Conservation (phyloP, 1,140 invertebrate genomes). For the Phenacoccus solenopsis region DNA sequence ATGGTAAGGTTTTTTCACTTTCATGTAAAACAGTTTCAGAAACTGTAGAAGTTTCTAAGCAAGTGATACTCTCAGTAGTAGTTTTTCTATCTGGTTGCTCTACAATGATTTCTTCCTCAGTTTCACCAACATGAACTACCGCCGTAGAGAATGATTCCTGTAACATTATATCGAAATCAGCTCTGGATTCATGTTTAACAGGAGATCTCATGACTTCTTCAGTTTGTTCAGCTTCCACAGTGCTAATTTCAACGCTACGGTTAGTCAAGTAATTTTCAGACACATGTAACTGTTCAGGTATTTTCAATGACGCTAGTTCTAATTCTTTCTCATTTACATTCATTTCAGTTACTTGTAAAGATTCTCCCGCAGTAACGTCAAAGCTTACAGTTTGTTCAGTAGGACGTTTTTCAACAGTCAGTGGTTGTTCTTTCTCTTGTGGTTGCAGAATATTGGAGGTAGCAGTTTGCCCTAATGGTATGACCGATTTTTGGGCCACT, state of each 20-base stretch:
- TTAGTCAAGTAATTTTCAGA: constrained; percentile 41
- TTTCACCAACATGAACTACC: constrained; percentile 42
- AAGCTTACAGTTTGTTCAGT: constrained; percentile 44
- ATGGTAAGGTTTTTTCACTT: constrained; percentile 40
- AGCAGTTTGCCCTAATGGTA: constrained; percentile 46
- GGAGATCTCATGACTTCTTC: constrained; percentile 40
- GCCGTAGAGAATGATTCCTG: constrained; percentile 42
- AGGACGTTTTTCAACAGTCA: constrained; percentile 40
- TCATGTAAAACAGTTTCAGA: constrained; percentile 40
- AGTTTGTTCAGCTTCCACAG: constrained; percentile 43
- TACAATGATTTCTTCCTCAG: constrained; percentile 39
- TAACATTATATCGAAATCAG: constrained; percentile 40
- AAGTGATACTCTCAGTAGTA: constrained; percentile 37
- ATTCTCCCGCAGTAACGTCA: constrained; percentile 44
- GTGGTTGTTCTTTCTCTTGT: constrained; percentile 50
- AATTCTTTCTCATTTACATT: constrained; percentile 47
- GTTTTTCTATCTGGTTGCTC: constrained; percentile 37
- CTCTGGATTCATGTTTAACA: constrained; percentile 36
- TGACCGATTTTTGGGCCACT: constrained; percentile 46
- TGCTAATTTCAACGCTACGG: constrained; percentile 44
- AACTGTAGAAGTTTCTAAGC: constrained; percentile 39
- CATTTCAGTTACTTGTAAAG: constrained; percentile 44
- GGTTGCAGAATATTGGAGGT: constrained; percentile 46
- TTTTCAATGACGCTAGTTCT: constrained; percentile 36
- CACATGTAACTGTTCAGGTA: constrained; percentile 38